Evolutionary conservation across 2,888 invertebrate species (phyloP), one percentile per base, ranked within the genome.

Genomic region (Drymonia ruficornis): DNA sequence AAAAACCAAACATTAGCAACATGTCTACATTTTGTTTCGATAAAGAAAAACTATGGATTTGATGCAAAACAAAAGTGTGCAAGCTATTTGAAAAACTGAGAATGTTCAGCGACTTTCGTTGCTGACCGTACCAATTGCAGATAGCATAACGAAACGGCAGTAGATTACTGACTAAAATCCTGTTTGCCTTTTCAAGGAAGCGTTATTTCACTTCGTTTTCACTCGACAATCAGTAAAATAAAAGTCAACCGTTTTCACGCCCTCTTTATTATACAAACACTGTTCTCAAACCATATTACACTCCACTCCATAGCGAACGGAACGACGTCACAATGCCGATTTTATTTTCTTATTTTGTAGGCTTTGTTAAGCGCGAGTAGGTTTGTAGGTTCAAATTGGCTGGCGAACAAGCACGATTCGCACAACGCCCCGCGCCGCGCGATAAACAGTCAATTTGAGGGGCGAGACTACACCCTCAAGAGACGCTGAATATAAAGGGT

Each of bases 401-500:
- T 85, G 73, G 73, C 74, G 81, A 86, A 86, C 78, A 74, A 72
- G 69, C 67, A 64, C 68, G 75, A 72, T 81, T 74, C 73, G 75
- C 76, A 79, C 80, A 80, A 83, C 78, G 68, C 74, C 70, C 65
- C 9, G 70, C 70, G 67, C 69, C 60, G 56, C 68, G 81, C 83
- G 72, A 78, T 86, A 86, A 89, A 87, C 84, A 86, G 76, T 75
- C 84, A 86, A 87, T 87, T 87, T 84, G 67, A 72, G 73, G 63
- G 66, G 72, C 72, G 72, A 78, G 76, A 72, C 76, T 80, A 74
- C 76, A 73, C 74, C 74, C 71, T 70, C 71, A 66, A 75, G 73
- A 76, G 68, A 71, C 74, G 68, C 69, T 67, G 75, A 81, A 79
- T 80, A 79, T 80, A 83, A 81, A 82, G 74, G 76, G 61, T 56